A percentile compares a stretch with the other conserved stretches of the same genome.
phyloP scores from a whole-genome alignment of 2,113 vertebrate genomes.

The Synodontis membranacea region DNA sequence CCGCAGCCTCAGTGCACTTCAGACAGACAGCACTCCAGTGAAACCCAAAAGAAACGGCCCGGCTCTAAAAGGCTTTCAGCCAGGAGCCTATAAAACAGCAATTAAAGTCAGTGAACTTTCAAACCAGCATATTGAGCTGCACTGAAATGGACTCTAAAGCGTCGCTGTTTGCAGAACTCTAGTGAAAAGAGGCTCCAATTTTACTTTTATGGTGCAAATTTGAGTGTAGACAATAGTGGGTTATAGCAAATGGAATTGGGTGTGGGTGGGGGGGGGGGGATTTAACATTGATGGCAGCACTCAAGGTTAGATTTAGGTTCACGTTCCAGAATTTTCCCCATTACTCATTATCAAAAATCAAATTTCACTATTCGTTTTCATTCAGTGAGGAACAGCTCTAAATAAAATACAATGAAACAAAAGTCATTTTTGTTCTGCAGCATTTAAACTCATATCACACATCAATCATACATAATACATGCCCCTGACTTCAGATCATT shows the following conservation, averaged over 20 bases:
- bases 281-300: neutral
- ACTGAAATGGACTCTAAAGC: constrained; percentile 63
- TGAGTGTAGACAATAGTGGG: constrained; percentile 12
- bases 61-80: constrained; percentile 70
- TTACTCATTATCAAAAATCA: neutral
- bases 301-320: constrained; percentile 6
- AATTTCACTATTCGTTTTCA: neutral
- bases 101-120: constrained; percentile 77
- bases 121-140: constrained; percentile 66
- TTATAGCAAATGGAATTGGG: neutral
- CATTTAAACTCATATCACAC: neutral
- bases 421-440: neutral
- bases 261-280: neutral
- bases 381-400: too few species aligned
- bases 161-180: constrained; percentile 55
- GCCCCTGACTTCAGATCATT: neutral
- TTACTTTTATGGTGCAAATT: constrained; percentile 36
- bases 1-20: constrained; percentile 66
- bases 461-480: neutral
- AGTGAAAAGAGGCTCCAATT: constrained; percentile 55
- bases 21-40: constrained; percentile 63
- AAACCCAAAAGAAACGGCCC: constrained; percentile 64
- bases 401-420: neutral
- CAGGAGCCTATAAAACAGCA: constrained; percentile 70
- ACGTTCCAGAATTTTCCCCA: neutral